Percentiles rank a stretch among this genome's conserved stretches.
Evolutionary conservation across 2,797 vertebrate genomes (phyloP).

Genomic region (Staurois parvus): DNA sequence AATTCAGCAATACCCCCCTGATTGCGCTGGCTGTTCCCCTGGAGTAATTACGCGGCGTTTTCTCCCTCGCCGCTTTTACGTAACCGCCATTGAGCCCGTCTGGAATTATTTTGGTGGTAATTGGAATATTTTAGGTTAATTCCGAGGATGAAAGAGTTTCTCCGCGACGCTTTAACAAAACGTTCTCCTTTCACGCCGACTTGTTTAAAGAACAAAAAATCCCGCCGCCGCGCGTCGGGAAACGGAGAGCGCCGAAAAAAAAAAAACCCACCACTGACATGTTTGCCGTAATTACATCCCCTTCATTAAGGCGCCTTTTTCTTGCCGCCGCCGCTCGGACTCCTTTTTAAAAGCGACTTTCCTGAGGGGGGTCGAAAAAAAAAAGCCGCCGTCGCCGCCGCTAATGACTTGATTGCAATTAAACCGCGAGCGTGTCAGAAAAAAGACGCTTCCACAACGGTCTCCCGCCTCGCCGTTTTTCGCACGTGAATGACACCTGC

Average conservation of each 20-base stretch:
- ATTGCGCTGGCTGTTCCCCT: not conserved
- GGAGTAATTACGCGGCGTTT: slow-evolving; percentile 15
- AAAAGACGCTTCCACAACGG: not conserved
- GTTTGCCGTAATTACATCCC: slow-evolving; percentile 39
- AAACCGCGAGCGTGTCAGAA: not conserved
- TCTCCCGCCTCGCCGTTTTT: not conserved
- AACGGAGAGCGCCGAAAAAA: slow-evolving; percentile 9
- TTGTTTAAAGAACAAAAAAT: slow-evolving; percentile 50
- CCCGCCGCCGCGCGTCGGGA: not conserved
- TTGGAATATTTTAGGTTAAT: slow-evolving; percentile 40
- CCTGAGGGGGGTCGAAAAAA: not conserved
- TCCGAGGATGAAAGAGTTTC: slow-evolving; percentile 25
- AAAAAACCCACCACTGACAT: slow-evolving; percentile 5
- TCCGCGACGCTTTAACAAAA: slow-evolving; percentile 35
- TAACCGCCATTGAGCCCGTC: slow-evolving; percentile 18
- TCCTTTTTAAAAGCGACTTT: not conserved
- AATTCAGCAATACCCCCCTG: not conserved
- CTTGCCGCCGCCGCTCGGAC: not conserved
- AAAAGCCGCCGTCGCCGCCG: not conserved
- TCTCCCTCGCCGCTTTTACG: not conserved
- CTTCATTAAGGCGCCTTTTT: slow-evolving; percentile 16
- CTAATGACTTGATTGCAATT: slow-evolving; percentile 29
- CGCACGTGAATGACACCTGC: not conserved
- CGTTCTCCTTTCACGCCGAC: slow-evolving; percentile 5
- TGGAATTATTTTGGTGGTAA: slow-evolving; percentile 37